A percentile compares a stretch with the other conserved stretches of the same genome.
Evolutionary conservation across 2,888 invertebrate genomes (phyloP).

Genomic region (Linnaemya tessellans): DNA sequence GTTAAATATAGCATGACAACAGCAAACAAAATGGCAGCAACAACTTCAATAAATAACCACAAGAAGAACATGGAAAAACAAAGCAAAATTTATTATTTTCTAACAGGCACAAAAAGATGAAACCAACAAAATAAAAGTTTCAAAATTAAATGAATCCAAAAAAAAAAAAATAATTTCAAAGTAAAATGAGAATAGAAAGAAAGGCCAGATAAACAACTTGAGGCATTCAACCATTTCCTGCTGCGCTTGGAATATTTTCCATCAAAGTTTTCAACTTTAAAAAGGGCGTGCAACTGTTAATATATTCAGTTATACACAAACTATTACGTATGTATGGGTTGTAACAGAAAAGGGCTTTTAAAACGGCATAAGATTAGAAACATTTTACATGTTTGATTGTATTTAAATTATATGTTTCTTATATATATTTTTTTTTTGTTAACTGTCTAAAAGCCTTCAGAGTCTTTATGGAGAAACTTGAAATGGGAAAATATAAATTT

Average conservation of each 20-base stretch:
- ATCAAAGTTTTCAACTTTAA: not conserved
- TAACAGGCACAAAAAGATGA: not conserved
- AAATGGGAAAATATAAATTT: too few relatives aligned
- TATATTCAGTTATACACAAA: not conserved
- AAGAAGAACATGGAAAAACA: not conserved
- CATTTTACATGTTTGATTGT: not conserved
- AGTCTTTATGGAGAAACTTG: too few relatives aligned
- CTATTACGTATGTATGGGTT: not conserved
- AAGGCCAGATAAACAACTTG: not conserved
- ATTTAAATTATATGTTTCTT: too few relatives aligned
- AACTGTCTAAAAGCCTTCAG: too few relatives aligned
- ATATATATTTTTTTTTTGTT: too few relatives aligned
- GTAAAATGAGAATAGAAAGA: not conserved
- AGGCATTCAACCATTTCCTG: not conserved
- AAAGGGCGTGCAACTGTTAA: not conserved
- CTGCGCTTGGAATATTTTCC: not conserved
- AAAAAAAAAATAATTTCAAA: not conserved
- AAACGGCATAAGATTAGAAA: not conserved
- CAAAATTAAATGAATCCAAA: not conserved
- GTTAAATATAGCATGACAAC: conserved; percentile 7
- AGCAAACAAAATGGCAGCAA: not conserved
- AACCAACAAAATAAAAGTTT: not conserved
- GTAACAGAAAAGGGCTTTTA: not conserved
- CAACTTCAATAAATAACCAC: not conserved
- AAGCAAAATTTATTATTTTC: not conserved